Evolutionary conservation across 1,140 invertebrate genomes (phyloP).

Genomic region (Ceratosolen fusciceps): DNA sequence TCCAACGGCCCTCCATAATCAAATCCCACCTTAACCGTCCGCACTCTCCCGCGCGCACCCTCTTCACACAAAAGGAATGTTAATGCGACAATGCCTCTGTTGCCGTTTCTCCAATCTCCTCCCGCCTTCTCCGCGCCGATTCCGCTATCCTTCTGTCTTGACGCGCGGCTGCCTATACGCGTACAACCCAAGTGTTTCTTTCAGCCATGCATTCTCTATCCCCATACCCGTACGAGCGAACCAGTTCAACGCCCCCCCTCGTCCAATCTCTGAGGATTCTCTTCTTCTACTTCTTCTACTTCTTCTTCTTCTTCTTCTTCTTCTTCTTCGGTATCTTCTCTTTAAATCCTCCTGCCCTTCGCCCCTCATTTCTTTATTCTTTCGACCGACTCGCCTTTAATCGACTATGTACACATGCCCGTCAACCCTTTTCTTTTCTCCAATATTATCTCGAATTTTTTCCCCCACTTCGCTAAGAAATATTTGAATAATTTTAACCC

Average conservation of each 20-base stretch:
- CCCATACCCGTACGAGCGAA: background rate
- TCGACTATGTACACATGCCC: background rate
- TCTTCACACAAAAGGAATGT: conserved; percentile 71
- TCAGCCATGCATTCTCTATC: background rate
- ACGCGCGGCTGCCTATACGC: background rate
- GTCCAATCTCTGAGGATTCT: background rate
- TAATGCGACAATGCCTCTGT: conserved; percentile 66
- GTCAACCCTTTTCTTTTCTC: background rate
- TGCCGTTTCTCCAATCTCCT: conserved; percentile 26
- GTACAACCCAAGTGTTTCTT: background rate
- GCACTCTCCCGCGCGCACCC: conserved; percentile 57
- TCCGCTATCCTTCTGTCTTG: conserved; percentile 3
- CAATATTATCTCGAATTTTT: background rate
- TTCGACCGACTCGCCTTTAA: background rate
- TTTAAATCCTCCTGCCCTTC: background rate
- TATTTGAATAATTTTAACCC: background rate
- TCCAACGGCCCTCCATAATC: conserved; percentile 66
- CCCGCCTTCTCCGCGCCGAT: conserved; percentile 12
- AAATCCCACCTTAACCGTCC: conserved; percentile 67
- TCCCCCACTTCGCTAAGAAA: background rate
- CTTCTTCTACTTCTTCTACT: background rate
- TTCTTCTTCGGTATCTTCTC: conserved; percentile 38
- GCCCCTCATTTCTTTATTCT: conserved; percentile 22
- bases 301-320: background rate
- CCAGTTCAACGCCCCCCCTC: background rate